Evolutionary conservation across 1,140 invertebrate species (phyloP), one percentile per base, ranked within the genome.

Genomic region (Bombus impatiens): DNA sequence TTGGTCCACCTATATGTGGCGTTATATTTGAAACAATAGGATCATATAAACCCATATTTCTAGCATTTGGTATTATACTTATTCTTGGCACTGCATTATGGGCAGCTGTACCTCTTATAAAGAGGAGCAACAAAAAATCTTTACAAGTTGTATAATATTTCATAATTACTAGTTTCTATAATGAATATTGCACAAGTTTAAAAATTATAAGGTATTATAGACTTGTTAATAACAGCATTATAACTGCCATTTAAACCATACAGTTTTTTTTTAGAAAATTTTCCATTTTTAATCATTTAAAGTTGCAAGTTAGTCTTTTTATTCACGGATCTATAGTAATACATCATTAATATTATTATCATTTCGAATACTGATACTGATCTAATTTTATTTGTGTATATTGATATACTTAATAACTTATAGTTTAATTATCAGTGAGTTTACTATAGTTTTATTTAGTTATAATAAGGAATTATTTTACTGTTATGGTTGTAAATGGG

Each of bases 1-100:
- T 97, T 18, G 97, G 97, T 0, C 97, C 97, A 5, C 97, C 97
- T 0, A 92, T 97, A 15, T 98, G 97, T 92, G 97, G 97, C 4
- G 83, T 96, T 6, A 96, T 97, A 94, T 97, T 95, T 82, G 96
- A 97, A 86, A 92, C 94, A 22, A 95, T 96, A 8, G 93, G 96
- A 2, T 96, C 96, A 2, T 98, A 97, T 91, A 96, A 96, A 88
- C 96, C 97, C 1, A 95, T 98, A 28, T 97, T 98, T 84, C 94
- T 96, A 22, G 96, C 96, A 0, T 94, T 98, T 3, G 97, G 97
- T 15, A 94, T 97, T 62, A 96, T 97, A 57, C 93, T 98, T 13
- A 94, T 98, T 9, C 93, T 96, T 9, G 97, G 97, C 1, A 96
- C 97, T 1, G 94, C 95, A 9, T 94, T 98, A 2, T 98, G 97